These are phyloP conservation scores for Adelphocoris suturalis DNA, from an alignment of 2,888 invertebrate species.

Conservation along the genomic window DNA sequence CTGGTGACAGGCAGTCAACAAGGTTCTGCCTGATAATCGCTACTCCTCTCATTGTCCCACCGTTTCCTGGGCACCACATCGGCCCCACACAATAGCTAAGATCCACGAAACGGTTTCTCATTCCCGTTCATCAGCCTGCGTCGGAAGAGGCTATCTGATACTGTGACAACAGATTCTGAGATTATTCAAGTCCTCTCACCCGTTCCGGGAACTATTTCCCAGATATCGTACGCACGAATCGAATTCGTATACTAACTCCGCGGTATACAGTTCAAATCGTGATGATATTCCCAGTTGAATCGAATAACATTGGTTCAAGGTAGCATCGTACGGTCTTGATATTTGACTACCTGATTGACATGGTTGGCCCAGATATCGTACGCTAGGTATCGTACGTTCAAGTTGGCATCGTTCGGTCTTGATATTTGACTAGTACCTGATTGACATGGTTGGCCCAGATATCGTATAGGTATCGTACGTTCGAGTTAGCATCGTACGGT, in stretches of 20 bases:
- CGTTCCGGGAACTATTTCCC: not conserved
- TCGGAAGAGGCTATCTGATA: not conserved
- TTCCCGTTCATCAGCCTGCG: not conserved
- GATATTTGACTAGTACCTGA: too few species aligned
- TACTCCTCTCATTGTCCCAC: not conserved
- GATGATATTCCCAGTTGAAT: too few species aligned
- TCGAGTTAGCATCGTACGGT: too few species aligned
- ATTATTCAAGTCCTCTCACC: not conserved
- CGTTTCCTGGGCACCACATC: not conserved
- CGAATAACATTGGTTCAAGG: too few species aligned
- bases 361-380: too few species aligned
- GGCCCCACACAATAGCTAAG: not conserved
- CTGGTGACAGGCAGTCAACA: not conserved
- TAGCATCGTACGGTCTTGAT: too few species aligned
- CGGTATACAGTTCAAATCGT: too few species aligned
- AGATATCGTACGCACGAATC: not conserved
- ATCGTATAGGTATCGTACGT: too few species aligned
- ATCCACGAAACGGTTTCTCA: not conserved
- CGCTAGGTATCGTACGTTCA: too few species aligned
- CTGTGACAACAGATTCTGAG: not conserved
- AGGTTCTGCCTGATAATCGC: constrained; percentile 19
- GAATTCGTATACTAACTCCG: not conserved
- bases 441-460: too few species aligned
- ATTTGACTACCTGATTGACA: too few species aligned
- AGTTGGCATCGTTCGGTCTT: too few species aligned